Evolutionary conservation across 2,113 vertebrate genomes (phyloP).

Genomic region (Uria lomvia): DNA sequence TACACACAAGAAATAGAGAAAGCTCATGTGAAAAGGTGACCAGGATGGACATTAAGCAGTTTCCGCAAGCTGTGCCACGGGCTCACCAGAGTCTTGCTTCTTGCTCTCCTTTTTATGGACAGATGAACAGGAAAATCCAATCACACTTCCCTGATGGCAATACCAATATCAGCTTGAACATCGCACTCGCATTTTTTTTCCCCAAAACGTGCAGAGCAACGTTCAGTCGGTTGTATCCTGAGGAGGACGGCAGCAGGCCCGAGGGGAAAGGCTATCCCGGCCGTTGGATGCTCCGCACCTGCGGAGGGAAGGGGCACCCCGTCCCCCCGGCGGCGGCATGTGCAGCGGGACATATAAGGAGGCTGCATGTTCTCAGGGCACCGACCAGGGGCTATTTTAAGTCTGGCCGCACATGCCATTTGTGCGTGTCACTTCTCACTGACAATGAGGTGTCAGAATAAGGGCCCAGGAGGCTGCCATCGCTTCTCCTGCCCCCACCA

Average conservation of each 20-base stretch:
- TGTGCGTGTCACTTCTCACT: slow-evolving; percentile 82
- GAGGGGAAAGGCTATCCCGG: fast-evolving
- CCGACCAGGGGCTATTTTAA: slow-evolving; percentile 85
- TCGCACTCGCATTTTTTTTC: fast-evolving
- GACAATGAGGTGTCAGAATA: slow-evolving; percentile 53
- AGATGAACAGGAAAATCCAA: background rate
- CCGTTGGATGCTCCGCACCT: background rate
- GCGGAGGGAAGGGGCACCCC: background rate
- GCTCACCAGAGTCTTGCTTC: fast-evolving
- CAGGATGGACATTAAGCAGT: background rate
- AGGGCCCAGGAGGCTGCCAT: background rate
- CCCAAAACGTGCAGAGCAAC: background rate
- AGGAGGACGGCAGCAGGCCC: fast-evolving
- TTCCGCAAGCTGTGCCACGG: background rate
- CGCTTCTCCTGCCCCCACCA: background rate
- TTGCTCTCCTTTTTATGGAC: background rate
- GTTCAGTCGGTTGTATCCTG: fast-evolving
- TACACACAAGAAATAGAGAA: slow-evolving; percentile 15
- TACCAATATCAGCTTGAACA: background rate
- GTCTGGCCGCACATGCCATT: slow-evolving; percentile 78
- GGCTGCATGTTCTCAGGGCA: slow-evolving; percentile 50
- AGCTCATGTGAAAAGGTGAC: background rate
- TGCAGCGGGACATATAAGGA: slow-evolving; percentile 82
- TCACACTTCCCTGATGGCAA: background rate
- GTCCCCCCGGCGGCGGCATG: background rate